Evolutionary conservation across 2,113 vertebrate genomes (phyloP).

Genomic region (Nibea coibor): DNA sequence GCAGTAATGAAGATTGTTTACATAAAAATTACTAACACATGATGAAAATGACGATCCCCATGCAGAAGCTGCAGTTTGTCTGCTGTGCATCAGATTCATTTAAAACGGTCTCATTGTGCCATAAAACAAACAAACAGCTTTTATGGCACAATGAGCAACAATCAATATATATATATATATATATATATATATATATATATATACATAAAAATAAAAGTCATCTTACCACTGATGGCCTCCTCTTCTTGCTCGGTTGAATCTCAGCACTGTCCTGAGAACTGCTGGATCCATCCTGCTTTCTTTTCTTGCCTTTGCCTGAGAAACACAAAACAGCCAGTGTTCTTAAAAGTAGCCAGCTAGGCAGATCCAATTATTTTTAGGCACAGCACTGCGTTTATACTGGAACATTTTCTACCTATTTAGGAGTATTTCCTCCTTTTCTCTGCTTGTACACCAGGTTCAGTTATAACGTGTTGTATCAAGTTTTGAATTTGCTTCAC

Average conservation of each 20-base stretch:
- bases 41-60: background rate
- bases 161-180: too few relatives aligned
- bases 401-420: background rate
- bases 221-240: conserved; percentile 83
- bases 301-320: conserved; percentile 81
- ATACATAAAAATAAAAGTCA: too few relatives aligned
- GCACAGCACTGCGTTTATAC: background rate
- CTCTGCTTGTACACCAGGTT: background rate
- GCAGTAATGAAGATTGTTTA: background rate
- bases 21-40: background rate
- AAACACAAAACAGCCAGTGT: background rate
- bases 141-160: too few relatives aligned
- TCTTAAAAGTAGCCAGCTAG: background rate
- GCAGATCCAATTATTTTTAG: background rate
- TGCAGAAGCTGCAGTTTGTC: too few relatives aligned
- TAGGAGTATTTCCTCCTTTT: background rate
- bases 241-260: conserved; percentile 83
- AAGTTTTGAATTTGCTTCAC: background rate
- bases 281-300: conserved; percentile 82
- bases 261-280: conserved; percentile 71
- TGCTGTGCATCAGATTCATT: background rate
- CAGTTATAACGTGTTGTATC: background rate
- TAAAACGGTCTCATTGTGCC: background rate
- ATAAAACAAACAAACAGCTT: background rate
- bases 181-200: too few relatives aligned